These are phyloP conservation scores for Syritta pipiens DNA, from an alignment of 2,888 invertebrate species.

Conservation along the genomic window DNA sequence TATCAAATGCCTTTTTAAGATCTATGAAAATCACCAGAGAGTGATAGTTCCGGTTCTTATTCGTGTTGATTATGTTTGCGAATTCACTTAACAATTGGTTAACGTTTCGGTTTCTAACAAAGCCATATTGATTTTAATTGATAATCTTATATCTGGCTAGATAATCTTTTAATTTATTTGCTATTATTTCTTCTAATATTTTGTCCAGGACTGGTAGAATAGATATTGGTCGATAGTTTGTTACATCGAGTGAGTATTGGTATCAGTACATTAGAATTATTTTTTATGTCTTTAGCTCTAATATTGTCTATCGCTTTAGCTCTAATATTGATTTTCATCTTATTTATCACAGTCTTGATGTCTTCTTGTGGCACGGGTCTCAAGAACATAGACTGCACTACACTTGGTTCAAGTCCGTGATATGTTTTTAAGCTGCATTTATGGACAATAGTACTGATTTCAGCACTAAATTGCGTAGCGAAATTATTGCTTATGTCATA, in stretches of 20 bases:
- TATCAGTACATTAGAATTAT: too few species aligned
- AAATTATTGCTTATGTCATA: not conserved
- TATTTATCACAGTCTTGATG: too few species aligned
- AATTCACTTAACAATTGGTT: not conserved
- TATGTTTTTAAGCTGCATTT: not conserved
- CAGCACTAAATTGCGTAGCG: not conserved
- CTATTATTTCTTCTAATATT: too few species aligned
- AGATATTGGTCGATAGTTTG: too few species aligned
- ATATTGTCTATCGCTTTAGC: too few species aligned
- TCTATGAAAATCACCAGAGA: not conserved
- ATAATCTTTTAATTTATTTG: not conserved
- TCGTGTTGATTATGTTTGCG: not conserved
- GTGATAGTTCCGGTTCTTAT: not conserved
- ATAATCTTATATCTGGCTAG: not conserved
- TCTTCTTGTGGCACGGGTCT: too few species aligned
- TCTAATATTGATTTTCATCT: too few species aligned
- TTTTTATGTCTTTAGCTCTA: too few species aligned
- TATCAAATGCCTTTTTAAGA: constrained; percentile 6
- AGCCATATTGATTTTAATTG: not conserved
- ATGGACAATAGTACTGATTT: not conserved
- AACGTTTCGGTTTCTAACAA: not conserved
- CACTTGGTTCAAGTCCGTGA: not conserved
- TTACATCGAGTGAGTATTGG: too few species aligned
- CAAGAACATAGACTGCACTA: too few species aligned
- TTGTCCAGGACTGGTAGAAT: too few species aligned